Conservation (phyloP, 2,888 invertebrate genomes). For the Arge pagana region DNA sequence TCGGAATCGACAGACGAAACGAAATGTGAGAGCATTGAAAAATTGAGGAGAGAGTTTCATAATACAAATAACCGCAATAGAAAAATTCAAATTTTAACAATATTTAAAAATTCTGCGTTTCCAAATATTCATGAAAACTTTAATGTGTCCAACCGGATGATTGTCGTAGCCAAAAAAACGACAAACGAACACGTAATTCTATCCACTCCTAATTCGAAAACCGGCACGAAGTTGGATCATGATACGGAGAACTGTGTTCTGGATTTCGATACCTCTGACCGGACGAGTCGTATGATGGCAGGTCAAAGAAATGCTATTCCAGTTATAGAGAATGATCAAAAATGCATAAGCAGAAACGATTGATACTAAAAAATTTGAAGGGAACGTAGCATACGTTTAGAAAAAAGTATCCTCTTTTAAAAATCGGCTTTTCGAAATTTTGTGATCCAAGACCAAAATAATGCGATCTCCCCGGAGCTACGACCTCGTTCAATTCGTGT, state of each 20-base stretch:
- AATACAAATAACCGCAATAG: background rate
- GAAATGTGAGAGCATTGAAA: too few species aligned
- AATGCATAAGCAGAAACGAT: constrained; percentile 24
- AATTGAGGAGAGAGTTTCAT: background rate
- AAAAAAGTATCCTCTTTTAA: too few species aligned
- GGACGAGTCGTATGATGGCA: constrained; percentile 21
- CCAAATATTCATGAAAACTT: constrained; percentile 1
- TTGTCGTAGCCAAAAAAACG: background rate
- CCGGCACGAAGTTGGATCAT: background rate
- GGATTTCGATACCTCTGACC: constrained; percentile 18
- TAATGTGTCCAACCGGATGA: background rate
- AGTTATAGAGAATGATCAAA: constrained; percentile 16
- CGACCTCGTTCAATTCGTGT: too few species aligned
- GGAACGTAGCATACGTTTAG: too few species aligned
- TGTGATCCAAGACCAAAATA: too few species aligned
- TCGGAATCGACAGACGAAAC: too few species aligned
- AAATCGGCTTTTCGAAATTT: too few species aligned
- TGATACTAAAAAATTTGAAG: constrained; percentile 23
- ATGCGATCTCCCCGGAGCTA: too few species aligned
- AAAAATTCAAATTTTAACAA: constrained; percentile 4
- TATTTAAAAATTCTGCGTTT: background rate
- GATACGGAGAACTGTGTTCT: background rate
- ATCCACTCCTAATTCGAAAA: background rate
- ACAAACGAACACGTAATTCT: background rate
- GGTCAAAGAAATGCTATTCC: constrained; percentile 21